Base-by-base conservation (phyloP, 2,113 vertebrate species). In the Seriola rivoliana region DNA sequence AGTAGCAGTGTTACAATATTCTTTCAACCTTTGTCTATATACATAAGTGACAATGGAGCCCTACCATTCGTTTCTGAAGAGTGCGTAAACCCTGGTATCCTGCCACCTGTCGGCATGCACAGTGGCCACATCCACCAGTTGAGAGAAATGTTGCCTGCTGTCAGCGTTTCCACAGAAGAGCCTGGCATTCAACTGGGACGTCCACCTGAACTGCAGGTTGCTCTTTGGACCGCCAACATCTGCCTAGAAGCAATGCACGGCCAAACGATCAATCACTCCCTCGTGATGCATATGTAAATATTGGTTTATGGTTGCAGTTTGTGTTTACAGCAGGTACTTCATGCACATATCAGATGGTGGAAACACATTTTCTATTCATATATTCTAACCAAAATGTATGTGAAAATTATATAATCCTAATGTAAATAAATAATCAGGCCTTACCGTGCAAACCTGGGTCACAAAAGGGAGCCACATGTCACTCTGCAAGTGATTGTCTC, bases 21-120 rank as follows among this genome's bases (percentile, higher is more conserved):
- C 5, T 14, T 19, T 40, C 23, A 11, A 48, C 14, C 10, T 1
- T 52, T 44, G 9, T 40, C 34, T 21, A 1, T 38, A 40, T 13
- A 14, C 7, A 19, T 21, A 17, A 52, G 19, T 0, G 0, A 19
- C 13, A 25, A 62, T 4, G 8, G 64, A 38, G 19, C 63, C 86
- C n/a, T 90, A 96, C 95, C 94, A 96, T 59, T 88, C 86, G 50
- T 95, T 95, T 69, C 46, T 94, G 88, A 96, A 96, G 66, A 96
- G 95, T 1, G 75, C 93, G 14, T 95, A 95, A 0, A 95, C 68
- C 3, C 23, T 85, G 48, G 88, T 90, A 6, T 92, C 78, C 25
- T 82, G 17, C 93, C 93, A 92, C 3, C 2, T 38, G 0, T 87
- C 32, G 21, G 59, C 71, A 2, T 82, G 32, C 12, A 94, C 74